Evolutionary conservation across 2,113 vertebrate genomes (phyloP), one percentile per base, ranked within the genome.

Genomic region (Carollia perspicillata): DNA sequence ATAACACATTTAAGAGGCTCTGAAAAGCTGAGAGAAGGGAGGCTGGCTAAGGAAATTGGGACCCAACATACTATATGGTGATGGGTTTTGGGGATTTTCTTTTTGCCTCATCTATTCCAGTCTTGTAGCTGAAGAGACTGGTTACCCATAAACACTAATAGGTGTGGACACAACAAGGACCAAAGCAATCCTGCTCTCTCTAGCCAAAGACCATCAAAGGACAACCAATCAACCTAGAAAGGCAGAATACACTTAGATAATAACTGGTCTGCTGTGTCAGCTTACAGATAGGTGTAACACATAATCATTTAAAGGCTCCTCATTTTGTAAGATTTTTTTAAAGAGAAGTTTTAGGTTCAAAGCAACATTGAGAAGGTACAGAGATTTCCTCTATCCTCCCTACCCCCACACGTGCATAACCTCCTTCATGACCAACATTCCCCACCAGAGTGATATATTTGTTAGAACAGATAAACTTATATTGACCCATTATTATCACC

Each of bases 21-120:
- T 47, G 17, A 85, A 80, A 75, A 2, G 1, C 9, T 84, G n/a
- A 42, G n/a, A 71, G 44, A 77, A 53, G 33, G 6, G 79, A 85
- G 11, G 0, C 6, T 10, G 7, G 18, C 6, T 47, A 33, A 26
- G 2, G 6, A n/a, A 14, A 5, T 37, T 42, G n/a, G 8, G 13
- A 40, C 42, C 17, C 23, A 84, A 63, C 35, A 23, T 33, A 71
- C 9, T 63, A 10, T 6, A 65, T 9, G 4, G 4, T n/a, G 8
- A 5, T 30, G 6, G 40, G 6, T 42, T 90, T 18, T 18, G 22
- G 69, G 23, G 37, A 14, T 53, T 96, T 90, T 40, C 28, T 47
- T 84, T 47, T 89, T 71, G 30, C 18, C 7, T 63, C 17, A 0
- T 33, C 7, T 22, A 20, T 75, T 16, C 8, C 20, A 66, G 13